Percentiles rank a stretch among this genome's conserved stretches.
phyloP scores from a whole-genome alignment of 2,797 vertebrate genomes.

The Pangasius mekongensis region DNA sequence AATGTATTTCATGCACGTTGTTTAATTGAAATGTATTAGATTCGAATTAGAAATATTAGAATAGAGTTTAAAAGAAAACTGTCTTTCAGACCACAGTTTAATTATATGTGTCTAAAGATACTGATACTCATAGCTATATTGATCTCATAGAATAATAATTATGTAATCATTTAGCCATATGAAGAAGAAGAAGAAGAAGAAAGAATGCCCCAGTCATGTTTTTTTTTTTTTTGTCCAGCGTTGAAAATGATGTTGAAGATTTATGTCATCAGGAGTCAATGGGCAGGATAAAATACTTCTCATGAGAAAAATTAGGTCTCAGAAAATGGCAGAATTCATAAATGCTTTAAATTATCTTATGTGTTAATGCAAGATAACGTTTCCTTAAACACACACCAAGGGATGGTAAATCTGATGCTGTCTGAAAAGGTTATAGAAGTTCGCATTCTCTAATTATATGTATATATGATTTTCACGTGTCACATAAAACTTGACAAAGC shows the following conservation, averaged over 20 bases:
- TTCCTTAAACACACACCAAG: neutral
- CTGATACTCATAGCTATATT: neutral
- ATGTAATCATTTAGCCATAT: neutral
- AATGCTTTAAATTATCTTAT: neutral
- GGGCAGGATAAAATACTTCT: neutral
- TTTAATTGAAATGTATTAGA: neutral
- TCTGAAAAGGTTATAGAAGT: neutral
- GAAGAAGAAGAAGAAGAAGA: neutral
- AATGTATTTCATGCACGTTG: no score
- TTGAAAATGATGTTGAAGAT: neutral
- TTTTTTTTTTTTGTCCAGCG: neutral
- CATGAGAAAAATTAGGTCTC: neutral
- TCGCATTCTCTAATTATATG: no score
- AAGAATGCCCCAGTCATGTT: neutral
- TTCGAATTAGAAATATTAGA: neutral
- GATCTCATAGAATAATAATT: neutral
- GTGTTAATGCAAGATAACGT: neutral
- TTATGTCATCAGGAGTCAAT: neutral
- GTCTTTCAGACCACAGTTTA: neutral
- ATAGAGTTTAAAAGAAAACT: neutral
- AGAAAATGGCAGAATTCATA: neutral
- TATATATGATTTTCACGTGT: no score
- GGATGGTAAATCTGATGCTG: neutral
- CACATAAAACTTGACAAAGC: no score
- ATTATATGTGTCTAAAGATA: neutral